A percentile compares a stretch with the other conserved stretches of the same genome.
Evolutionary conservation across 1,140 invertebrate species (phyloP).

Genomic region (Limonius californicus): DNA sequence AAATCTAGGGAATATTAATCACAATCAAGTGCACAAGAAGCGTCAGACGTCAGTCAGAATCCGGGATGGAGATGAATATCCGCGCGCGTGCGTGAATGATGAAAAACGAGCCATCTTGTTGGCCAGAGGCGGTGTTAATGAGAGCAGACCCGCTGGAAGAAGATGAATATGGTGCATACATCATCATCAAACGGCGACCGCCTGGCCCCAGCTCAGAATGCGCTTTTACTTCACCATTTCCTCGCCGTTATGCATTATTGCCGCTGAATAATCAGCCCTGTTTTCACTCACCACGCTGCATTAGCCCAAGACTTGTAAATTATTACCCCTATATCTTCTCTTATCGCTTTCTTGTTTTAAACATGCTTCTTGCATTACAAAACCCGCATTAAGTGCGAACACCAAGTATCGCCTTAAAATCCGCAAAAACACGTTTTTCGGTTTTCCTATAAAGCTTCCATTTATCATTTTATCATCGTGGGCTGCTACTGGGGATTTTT

Average conservation of each 20-base stretch:
- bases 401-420: too few relatives aligned
- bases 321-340: too few relatives aligned
- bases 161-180: slow-evolving; percentile 33
- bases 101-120: slow-evolving; percentile 34
- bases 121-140: slow-evolving; percentile 29
- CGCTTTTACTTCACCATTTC: neutral
- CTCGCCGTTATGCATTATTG: slow-evolving; percentile 2
- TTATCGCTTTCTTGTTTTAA: too few relatives aligned
- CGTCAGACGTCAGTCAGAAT: slow-evolving; percentile 29
- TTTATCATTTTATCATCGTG: too few relatives aligned
- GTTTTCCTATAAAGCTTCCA: too few relatives aligned
- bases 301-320: neutral
- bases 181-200: slow-evolving; percentile 27
- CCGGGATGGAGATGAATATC: slow-evolving; percentile 26
- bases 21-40: slow-evolving; percentile 31
- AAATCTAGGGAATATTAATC: slow-evolving; percentile 35
- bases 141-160: slow-evolving; percentile 24
- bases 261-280: neutral
- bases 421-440: too few relatives aligned
- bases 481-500: too few relatives aligned
- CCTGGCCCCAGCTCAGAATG: neutral
- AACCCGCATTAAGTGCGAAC: too few relatives aligned
- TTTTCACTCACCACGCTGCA: neutral
- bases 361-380: too few relatives aligned
- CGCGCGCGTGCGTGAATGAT: slow-evolving; percentile 30